A percentile compares a stretch with the other conserved stretches of the same genome.
phyloP scores from a whole-genome alignment of 2,888 invertebrate species.

The Odiellus spinosus region DNA sequence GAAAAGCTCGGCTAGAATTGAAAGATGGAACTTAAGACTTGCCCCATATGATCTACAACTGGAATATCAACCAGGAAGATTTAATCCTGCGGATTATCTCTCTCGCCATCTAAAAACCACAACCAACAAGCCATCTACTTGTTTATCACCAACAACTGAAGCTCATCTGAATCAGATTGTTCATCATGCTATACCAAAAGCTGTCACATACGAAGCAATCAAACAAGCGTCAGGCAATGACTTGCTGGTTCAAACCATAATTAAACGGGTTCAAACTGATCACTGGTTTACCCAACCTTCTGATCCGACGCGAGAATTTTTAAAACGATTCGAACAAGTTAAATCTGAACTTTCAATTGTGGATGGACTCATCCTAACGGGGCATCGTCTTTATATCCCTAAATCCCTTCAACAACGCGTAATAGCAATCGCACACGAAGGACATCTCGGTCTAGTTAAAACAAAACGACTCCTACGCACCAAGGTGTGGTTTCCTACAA shows the following conservation, averaged over 20 bases:
- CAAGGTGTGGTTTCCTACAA: too few species aligned
- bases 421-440: too few species aligned
- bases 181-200: too few species aligned
- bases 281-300: conserved; percentile 2
- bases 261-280: background rate
- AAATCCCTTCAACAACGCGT: conserved; percentile 1
- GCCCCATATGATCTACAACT: conserved; percentile 2
- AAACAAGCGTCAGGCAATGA: background rate
- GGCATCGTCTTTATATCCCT: conserved; percentile 2
- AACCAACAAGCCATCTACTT: too few species aligned
- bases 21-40: conserved; percentile 24
- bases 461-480: too few species aligned
- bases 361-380: conserved; percentile 2
- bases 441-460: too few species aligned
- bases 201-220: background rate
- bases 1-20: conserved; percentile 26
- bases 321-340: background rate
- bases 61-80: conserved; percentile 12
- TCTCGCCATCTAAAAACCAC: too few species aligned
- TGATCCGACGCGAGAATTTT: background rate
- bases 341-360: conserved; percentile 5
- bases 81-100: conserved; percentile 17
- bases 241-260: conserved; percentile 2
- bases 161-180: too few species aligned
- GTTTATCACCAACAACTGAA: too few species aligned